phyloP scores from a whole-genome alignment of 2,888 invertebrate species.

The Phortica magna region DNA sequence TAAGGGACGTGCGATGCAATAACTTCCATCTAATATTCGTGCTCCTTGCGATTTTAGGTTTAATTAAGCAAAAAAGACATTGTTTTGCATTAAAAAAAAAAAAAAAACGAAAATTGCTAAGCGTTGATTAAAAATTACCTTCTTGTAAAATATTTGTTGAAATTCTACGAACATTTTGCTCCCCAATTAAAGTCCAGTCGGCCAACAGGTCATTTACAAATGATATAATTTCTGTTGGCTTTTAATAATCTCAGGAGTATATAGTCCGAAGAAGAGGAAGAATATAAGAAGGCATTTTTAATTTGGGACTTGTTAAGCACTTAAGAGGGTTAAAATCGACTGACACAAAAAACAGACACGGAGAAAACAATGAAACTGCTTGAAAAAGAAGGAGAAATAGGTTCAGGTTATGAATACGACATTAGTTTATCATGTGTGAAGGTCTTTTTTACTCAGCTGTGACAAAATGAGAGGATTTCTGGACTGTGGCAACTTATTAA shows the following conservation, averaged over 20 bases:
- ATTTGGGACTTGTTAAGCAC: conserved; percentile 73
- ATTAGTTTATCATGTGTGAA: conserved; percentile 47
- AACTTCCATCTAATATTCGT: too few species aligned
- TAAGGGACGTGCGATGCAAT: not conserved
- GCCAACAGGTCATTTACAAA: conserved; percentile 66
- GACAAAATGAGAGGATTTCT: conserved; percentile 32
- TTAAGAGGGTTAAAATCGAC: conserved; percentile 71
- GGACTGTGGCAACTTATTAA: conserved; percentile 56
- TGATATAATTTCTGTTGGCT: conserved; percentile 47
- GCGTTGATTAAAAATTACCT: conserved; percentile 65
- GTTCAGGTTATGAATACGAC: conserved; percentile 60
- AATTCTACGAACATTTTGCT: not conserved
- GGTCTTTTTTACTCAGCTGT: not conserved
- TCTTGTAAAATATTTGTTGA: not conserved
- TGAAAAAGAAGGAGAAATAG: conserved; percentile 40
- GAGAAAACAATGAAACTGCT: conserved; percentile 35
- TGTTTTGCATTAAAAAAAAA: conserved; percentile 9
- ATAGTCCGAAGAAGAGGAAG: not conserved
- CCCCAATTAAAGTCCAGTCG: conserved; percentile 41
- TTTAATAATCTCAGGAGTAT: conserved; percentile 62
- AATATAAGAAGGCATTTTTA: conserved; percentile 56
- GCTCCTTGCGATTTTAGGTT: conserved; percentile 44
- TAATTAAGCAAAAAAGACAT: conserved; percentile 50
- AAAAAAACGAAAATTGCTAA: conserved; percentile 32
- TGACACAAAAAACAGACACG: conserved; percentile 59